Base-by-base conservation (phyloP, 1,140 invertebrate genomes). In the Muscidifurax raptorellus region DNA sequence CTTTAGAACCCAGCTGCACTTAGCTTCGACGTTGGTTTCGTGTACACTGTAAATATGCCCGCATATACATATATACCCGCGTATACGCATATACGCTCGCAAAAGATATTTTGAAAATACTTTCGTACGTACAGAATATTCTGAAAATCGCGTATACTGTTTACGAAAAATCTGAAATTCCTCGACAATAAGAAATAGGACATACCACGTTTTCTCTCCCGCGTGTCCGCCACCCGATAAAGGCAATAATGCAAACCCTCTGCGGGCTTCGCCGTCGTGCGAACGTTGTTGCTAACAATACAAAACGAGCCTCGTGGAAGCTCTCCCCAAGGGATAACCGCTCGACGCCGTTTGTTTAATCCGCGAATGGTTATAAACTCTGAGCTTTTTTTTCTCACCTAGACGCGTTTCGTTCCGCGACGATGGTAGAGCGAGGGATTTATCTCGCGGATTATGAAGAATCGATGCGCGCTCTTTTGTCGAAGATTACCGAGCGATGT, bases 321-420 rank as follows among this genome's bases (percentile, higher is more conserved):
- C 15, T 13, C 15, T 36, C 36, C 22, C 22, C 25, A 27, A 71
- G 69, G 69, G 28, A 71, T 71, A 32, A 32, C 15, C 69, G 64
- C 64, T 25, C 64, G 66, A 69, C 22, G n/a, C 25, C 66, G 28
- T 69, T n/a, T 69, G 66, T 28, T 27, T 69, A 72, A 72, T 72
- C 28, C 32, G 67, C 6, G 10, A 1, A 69, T 28, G 25, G 67
- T 69, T n/a, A 69, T n/a, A n/a, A n/a, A n/a, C 12, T 59, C 22
- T 40, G 15, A n/a, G n/a, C 6, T 27, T 71, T 30, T 71, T 72
- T 72, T 72, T 40, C 5, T 32, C 30, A n/a, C 71, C 1, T 30
- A n/a, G 32, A n/a, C 71, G 27, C 67, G 0, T 36, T 36, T n/a
- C 47, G 9, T 59, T 59, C 6, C 18, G n/a, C n/a, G 18, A n/a